Evolutionary conservation across 2,888 invertebrate genomes (phyloP).

Genomic region (Cheilosia variabilis): DNA sequence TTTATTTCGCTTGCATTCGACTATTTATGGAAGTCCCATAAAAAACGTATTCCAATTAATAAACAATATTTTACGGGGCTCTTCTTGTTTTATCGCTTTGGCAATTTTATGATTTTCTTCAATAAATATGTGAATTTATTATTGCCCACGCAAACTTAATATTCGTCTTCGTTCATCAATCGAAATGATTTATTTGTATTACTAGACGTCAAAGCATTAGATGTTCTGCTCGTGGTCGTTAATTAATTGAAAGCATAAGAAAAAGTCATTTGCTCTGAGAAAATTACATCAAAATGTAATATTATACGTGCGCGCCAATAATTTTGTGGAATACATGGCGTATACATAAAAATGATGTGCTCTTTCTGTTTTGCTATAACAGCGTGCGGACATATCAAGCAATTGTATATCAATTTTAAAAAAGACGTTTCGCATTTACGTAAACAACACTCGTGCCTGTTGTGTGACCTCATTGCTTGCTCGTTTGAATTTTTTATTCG

Average conservation of each 20-base stretch:
- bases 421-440: too few species aligned
- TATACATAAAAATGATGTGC: background rate
- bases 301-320: conserved; percentile 24
- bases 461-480: too few species aligned
- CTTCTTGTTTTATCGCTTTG: background rate
- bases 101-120: conserved; percentile 15
- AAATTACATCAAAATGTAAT: conserved; percentile 29
- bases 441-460: too few species aligned
- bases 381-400: too few species aligned
- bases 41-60: conserved; percentile 9
- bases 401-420: too few species aligned
- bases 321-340: background rate
- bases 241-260: conserved; percentile 24
- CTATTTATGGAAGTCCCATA: background rate
- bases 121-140: background rate
- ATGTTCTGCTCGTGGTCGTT: conserved; percentile 8
- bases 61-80: background rate
- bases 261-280: background rate
- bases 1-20: background rate
- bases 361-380: background rate
- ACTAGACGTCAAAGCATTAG: background rate
- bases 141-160: background rate
- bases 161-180: background rate
- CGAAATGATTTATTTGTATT: conserved; percentile 21
- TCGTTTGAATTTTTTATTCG: too few species aligned